Conservation (phyloP, 2,113 vertebrate species). For the Dicentrarchus labrax region DNA sequence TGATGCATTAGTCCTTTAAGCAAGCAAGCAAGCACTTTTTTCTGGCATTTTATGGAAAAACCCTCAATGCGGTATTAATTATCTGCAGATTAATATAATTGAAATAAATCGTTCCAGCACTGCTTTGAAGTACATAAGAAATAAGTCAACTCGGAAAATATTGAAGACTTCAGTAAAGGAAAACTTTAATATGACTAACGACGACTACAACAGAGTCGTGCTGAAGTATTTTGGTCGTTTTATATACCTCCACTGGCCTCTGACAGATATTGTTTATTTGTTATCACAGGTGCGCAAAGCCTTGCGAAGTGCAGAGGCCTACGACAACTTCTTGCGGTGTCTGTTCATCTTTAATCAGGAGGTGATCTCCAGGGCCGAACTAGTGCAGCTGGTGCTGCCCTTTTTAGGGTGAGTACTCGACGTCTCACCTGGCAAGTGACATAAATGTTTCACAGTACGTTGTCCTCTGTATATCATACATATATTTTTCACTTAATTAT, state of each 20-base stretch:
- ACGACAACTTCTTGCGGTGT: constrained; percentile 98
- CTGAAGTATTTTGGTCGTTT: neutral
- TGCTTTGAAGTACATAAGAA: neutral
- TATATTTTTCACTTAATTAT: neutral
- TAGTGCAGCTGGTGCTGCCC: constrained; percentile 96
- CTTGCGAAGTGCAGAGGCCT: constrained; percentile 93
- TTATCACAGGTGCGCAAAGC: constrained; percentile 93
- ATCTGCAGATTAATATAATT: no score
- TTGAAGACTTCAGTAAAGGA: neutral
- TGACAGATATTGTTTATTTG: neutral
- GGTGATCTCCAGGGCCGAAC: constrained; percentile 95
- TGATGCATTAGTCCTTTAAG: no score
- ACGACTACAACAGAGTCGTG: neutral
- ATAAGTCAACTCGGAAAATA: neutral
- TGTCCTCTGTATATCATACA: neutral
- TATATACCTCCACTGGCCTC: neutral
- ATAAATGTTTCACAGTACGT: neutral
- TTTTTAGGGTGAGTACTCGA: constrained; percentile 91
- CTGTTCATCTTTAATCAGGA: constrained; percentile 99
- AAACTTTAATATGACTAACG: neutral
- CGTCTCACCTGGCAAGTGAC: rapidly evolving
- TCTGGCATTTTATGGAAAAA: no score
- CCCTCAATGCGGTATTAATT: no score
- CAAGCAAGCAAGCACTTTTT: no score
- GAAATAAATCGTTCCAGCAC: no score